Conservation (phyloP, 1,140 invertebrate species). For the Belonocnema kinseyi region DNA sequence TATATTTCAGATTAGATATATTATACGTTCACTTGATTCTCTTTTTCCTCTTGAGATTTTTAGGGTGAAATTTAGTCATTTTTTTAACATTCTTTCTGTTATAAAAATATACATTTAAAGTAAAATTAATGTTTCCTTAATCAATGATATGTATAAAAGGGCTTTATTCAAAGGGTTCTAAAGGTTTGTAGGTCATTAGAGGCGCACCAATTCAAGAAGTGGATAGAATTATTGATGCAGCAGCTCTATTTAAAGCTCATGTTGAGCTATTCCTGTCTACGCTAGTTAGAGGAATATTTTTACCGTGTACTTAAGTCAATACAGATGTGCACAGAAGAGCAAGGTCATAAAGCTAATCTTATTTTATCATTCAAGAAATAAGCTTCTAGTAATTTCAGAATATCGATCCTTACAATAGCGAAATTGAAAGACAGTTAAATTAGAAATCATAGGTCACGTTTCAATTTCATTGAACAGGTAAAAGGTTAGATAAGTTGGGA, state of each 20-base stretch:
- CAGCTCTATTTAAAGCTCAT: background rate
- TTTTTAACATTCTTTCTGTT: too few relatives aligned
- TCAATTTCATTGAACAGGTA: slow-evolving; percentile 10
- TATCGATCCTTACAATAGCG: background rate
- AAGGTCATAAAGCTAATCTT: background rate
- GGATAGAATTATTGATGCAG: background rate
- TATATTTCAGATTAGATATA: too few relatives aligned
- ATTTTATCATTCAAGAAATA: background rate
- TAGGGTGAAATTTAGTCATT: too few relatives aligned
- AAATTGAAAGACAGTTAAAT: slow-evolving; percentile 10
- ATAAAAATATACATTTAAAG: background rate
- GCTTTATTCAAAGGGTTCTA: too few relatives aligned
- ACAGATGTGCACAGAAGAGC: background rate
- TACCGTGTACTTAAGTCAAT: background rate
- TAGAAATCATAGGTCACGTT: slow-evolving; percentile 23
- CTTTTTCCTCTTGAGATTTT: too few relatives aligned
- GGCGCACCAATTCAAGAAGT: background rate
- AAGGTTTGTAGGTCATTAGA: slow-evolving; percentile 3
- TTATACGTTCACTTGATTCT: too few relatives aligned
- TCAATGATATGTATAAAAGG: background rate
- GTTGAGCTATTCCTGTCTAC: background rate
- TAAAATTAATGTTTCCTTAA: background rate
- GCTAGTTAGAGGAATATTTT: background rate
- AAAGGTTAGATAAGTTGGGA: slow-evolving; percentile 5
- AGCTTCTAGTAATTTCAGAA: background rate